These are phyloP conservation scores for Percina caprodes DNA, from an alignment of 2,113 vertebrate genomes.

Conservation along the genomic window DNA sequence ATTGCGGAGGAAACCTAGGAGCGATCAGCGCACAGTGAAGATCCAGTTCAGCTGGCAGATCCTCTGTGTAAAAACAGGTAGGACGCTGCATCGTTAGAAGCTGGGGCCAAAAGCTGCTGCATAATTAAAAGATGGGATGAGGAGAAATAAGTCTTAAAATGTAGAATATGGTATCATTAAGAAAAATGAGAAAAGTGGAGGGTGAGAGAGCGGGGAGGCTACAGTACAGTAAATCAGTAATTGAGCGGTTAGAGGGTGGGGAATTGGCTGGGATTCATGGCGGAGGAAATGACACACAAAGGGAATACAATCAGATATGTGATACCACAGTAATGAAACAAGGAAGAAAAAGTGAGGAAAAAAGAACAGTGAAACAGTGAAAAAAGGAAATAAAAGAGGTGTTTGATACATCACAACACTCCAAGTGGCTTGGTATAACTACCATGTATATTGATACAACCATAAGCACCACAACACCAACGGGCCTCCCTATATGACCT, in stretches of 20 bases:
- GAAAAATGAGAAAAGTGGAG: constrained; percentile 34
- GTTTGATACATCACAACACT: constrained; percentile 11
- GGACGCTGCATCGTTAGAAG: constrained; percentile 32
- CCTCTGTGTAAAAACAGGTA: constrained; percentile 39
- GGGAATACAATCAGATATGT: constrained; percentile 24
- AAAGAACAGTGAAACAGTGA: not conserved
- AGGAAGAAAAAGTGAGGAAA: not conserved
- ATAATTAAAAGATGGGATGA: constrained; percentile 55
- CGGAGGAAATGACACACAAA: constrained; percentile 43
- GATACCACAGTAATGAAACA: constrained; percentile 24
- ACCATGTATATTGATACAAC: constrained; percentile 10
- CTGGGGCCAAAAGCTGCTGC: constrained; percentile 45
- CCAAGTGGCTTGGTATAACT: constrained; percentile 24
- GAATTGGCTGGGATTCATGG: constrained; percentile 37
- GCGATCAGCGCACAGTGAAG: constrained; percentile 10
- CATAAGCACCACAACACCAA: constrained; percentile 13
- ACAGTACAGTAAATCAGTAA: constrained; percentile 37
- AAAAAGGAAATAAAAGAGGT: constrained; percentile 5
- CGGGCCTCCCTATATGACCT: constrained; percentile 34
- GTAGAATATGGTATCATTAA: constrained; percentile 48
- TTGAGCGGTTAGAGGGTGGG: constrained; percentile 43
- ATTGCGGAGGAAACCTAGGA: constrained; percentile 43
- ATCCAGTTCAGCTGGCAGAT: constrained; percentile 29
- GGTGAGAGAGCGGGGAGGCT: constrained; percentile 19
- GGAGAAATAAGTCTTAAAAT: constrained; percentile 35